A percentile compares a stretch with the other conserved stretches of the same genome.
These are phyloP conservation scores for Sebastolobus altivelis DNA, from an alignment of 2,797 vertebrate species.

Conservation along the genomic window DNA sequence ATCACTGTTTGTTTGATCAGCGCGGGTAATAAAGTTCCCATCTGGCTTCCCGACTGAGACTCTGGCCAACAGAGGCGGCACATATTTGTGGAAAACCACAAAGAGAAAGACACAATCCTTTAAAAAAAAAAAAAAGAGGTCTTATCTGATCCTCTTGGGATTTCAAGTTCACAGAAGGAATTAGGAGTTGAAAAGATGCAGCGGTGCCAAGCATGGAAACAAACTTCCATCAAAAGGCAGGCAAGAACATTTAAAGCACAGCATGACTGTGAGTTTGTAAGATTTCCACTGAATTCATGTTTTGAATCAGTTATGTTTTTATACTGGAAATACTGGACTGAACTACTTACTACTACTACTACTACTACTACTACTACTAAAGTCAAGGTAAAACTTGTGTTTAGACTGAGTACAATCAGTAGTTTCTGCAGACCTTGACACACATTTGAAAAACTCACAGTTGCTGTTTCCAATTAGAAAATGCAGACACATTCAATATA, in stretches of 20 bases:
- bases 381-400: constrained; percentile 16
- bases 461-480: background rate
- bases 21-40: constrained; percentile 77
- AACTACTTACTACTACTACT: too few species aligned
- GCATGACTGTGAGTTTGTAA: background rate
- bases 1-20: constrained; percentile 79
- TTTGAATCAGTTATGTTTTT: background rate
- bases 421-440: constrained; percentile 9
- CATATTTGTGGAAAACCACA: constrained; percentile 64
- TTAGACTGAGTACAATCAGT: constrained; percentile 32
- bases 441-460: background rate
- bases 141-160: constrained; percentile 47
- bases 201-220: background rate
- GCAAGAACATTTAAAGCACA: background rate
- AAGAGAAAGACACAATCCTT: constrained; percentile 25
- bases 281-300: constrained; percentile 3
- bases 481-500: background rate
- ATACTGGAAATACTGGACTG: too few species aligned
- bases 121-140: constrained; percentile 3
- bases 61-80: constrained; percentile 51
- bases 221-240: background rate
- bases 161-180: constrained; percentile 44
- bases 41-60: constrained; percentile 64
- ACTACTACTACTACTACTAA: background rate
- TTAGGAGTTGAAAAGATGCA: constrained; percentile 27